phyloP scores from a whole-genome alignment of 2,113 vertebrate genomes.

The Ibidorhyncha struthersii region DNA sequence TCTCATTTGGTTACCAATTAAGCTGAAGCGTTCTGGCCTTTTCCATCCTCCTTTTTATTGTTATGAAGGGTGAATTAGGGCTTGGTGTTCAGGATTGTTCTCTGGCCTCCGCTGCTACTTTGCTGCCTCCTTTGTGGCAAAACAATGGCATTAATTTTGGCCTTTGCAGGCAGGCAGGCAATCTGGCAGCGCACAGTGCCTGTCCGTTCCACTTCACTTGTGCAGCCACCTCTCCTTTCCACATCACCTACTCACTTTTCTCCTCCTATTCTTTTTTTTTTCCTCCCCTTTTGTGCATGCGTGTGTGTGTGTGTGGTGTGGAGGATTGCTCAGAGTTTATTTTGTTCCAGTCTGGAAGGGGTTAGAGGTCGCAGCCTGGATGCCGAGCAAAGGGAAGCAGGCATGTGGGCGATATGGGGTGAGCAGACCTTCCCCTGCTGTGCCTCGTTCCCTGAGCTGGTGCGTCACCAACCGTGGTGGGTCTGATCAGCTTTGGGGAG shows the following conservation, averaged over 20 bases:
- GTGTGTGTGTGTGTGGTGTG: background rate
- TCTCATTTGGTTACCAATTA: constrained; percentile 35
- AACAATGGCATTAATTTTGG: constrained; percentile 87
- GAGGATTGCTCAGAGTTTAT: background rate
- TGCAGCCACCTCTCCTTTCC: constrained; percentile 67
- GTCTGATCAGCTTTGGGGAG: rapidly evolving
- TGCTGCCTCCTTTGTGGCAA: constrained; percentile 81
- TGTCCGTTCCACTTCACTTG: constrained; percentile 85
- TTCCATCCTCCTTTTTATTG: constrained; percentile 20
- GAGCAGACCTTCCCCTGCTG: background rate
- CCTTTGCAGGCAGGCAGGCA: constrained; percentile 71
- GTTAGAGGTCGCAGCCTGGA: background rate
- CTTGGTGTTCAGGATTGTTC: constrained; percentile 41
- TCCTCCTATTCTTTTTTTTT: background rate
- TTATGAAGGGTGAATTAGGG: constrained; percentile 17
- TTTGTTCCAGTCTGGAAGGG: background rate
- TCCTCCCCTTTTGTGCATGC: background rate
- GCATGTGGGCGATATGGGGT: background rate
- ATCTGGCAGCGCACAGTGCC: constrained; percentile 72
- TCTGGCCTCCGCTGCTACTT: constrained; percentile 82
- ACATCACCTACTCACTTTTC: constrained; percentile 31
- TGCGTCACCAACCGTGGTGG: rapidly evolving
- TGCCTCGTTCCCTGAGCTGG: background rate
- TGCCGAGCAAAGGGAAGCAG: background rate
- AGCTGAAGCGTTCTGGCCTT: constrained; percentile 24